Percentiles rank a stretch among this genome's conserved stretches.
phyloP scores from a whole-genome alignment of 2,113 vertebrate species.

The Clarias gariepinus region DNA sequence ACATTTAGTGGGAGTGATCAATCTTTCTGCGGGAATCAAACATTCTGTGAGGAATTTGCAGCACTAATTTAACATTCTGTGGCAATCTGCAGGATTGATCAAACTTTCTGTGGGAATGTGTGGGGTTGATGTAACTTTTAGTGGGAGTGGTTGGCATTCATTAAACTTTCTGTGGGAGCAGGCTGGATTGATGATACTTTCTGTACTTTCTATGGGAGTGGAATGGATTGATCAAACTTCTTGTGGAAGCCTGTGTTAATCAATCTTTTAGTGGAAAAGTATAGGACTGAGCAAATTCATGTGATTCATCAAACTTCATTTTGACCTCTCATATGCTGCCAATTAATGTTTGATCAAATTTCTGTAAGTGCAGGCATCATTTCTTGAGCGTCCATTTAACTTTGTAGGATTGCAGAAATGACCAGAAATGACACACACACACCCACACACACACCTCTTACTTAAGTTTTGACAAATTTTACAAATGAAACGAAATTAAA shows the following conservation, averaged over 20 bases:
- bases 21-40: too few species aligned
- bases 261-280: not conserved
- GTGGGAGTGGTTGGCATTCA: not conserved
- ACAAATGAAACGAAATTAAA: constrained; percentile 9
- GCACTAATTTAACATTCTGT: not conserved
- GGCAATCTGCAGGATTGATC: not conserved
- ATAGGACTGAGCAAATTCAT: not conserved
- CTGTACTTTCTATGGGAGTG: not conserved
- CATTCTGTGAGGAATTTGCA: too few species aligned
- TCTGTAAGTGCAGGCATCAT: too few species aligned
- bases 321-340: too few species aligned
- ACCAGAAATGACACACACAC: not conserved
- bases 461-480: constrained; percentile 33
- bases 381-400: too few species aligned
- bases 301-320: not conserved
- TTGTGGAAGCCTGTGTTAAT: not conserved
- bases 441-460: not conserved
- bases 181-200: not conserved
- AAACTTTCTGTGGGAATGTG: not conserved
- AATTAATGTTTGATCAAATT: too few species aligned
- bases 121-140: not conserved
- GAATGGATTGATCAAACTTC: not conserved
- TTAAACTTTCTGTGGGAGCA: not conserved
- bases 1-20: not conserved
- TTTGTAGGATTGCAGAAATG: not conserved